Percentiles rank a stretch among this genome's conserved stretches.
These are phyloP conservation scores for Prochilodus magdalenae DNA, from an alignment of 2,113 vertebrate genomes.

Conservation along the genomic window DNA sequence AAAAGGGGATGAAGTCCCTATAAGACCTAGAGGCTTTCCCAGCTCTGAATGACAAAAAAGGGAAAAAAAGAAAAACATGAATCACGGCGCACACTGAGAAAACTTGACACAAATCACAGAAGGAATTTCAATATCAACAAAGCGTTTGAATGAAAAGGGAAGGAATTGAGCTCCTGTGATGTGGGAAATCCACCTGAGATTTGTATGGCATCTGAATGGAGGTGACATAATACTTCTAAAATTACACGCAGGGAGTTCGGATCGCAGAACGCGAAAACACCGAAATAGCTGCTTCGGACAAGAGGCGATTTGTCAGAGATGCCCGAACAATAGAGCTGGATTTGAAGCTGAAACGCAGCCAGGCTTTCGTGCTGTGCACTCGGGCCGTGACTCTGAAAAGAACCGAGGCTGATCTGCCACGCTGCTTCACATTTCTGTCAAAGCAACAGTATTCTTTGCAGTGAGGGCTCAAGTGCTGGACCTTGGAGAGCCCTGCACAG, in stretches of 20 bases:
- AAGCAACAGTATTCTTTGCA: conserved; percentile 15
- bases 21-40: conserved; percentile 77
- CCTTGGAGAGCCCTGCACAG: conserved; percentile 9
- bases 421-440: conserved; percentile 25
- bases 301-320: conserved; percentile 28
- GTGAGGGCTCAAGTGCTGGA: neutral
- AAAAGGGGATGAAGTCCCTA: conserved; percentile 80
- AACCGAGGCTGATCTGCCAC: conserved; percentile 39
- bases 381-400: conserved; percentile 26
- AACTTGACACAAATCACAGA: conserved; percentile 56
- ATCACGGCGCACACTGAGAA: conserved; percentile 69
- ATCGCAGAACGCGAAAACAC: conserved; percentile 10
- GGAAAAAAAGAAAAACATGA: too few relatives aligned
- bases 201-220: conserved; percentile 32
- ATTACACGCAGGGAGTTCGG: conserved; percentile 37
- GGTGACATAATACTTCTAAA: conserved; percentile 35
- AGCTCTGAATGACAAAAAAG: conserved; percentile 57
- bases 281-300: conserved; percentile 37
- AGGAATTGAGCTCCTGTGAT: conserved; percentile 14
- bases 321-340: conserved; percentile 33
- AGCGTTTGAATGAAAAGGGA: conserved; percentile 38
- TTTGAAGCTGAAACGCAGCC: conserved; percentile 22
- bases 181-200: conserved; percentile 42
- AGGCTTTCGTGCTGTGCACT: conserved; percentile 31
- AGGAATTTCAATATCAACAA: conserved; percentile 57